Conservation (phyloP, 2,888 invertebrate species). For the Galeruca laticollis region DNA sequence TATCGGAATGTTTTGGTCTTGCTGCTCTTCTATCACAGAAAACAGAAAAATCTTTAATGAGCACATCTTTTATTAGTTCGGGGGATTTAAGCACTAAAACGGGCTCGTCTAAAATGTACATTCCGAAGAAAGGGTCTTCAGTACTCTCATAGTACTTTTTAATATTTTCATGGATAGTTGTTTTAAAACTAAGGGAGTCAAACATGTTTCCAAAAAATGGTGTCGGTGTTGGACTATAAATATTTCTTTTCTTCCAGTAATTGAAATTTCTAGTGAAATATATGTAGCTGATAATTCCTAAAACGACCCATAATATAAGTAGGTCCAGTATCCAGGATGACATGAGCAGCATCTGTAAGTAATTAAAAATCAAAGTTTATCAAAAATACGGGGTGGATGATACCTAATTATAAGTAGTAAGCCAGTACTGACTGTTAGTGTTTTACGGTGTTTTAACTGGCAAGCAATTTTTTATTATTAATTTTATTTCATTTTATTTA, state of each 20-base stretch:
- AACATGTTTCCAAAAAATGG: conserved; percentile 53
- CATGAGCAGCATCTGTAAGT: conserved; percentile 2
- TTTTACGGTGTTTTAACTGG: too few relatives aligned
- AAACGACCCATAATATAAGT: background rate
- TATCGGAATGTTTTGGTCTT: conserved; percentile 64
- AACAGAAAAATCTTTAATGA: conserved; percentile 67
- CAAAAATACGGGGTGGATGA: too few relatives aligned
- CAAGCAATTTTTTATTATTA: too few relatives aligned
- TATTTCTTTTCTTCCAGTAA: conserved; percentile 53
- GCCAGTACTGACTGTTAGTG: too few relatives aligned
- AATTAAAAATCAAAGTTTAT: background rate
- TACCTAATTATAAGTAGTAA: too few relatives aligned
- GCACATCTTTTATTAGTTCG: conserved; percentile 66
- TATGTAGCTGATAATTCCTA: conserved; percentile 41
- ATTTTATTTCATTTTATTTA: too few relatives aligned
- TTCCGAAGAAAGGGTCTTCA: conserved; percentile 64
- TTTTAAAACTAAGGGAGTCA: conserved; percentile 40
- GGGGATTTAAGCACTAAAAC: conserved; percentile 66
- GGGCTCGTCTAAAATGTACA: conserved; percentile 68
- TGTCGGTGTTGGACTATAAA: conserved; percentile 48
- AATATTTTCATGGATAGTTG: conserved; percentile 42
- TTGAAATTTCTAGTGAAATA: conserved; percentile 51
- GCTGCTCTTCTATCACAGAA: conserved; percentile 67
- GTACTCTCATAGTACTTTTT: conserved; percentile 35
- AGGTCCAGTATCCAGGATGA: conserved; percentile 20